Conservation (phyloP, 2,888 invertebrate species). For the Coleophora deauratella region DNA sequence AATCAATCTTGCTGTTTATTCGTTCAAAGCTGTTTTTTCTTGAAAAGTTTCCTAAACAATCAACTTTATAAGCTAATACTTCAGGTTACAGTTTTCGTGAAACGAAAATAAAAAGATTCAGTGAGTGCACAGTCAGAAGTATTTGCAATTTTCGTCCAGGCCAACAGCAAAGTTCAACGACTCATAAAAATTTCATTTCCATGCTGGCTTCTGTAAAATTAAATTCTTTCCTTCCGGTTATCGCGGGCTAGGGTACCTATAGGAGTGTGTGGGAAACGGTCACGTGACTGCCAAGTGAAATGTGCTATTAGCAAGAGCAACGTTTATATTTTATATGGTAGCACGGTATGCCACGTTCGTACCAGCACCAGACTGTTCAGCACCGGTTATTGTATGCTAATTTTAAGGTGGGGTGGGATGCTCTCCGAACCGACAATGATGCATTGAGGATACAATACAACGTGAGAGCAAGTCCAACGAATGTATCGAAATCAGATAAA, state of each 20-base stretch:
- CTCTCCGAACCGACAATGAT: conserved; percentile 35
- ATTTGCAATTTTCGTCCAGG: neutral
- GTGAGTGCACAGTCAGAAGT: too few relatives aligned
- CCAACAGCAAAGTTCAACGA: neutral
- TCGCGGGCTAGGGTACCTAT: conserved; percentile 18
- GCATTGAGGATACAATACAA: neutral
- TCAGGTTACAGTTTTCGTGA: too few relatives aligned
- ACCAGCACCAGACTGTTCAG: conserved; percentile 29
- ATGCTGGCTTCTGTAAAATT: conserved; percentile 24
- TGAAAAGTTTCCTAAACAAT: too few relatives aligned
- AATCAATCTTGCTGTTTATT: too few relatives aligned
- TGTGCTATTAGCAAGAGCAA: conserved; percentile 19
- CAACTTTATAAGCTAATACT: too few relatives aligned
- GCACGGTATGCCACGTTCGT: conserved; percentile 31
- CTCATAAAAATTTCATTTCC: conserved; percentile 20
- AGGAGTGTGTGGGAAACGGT: conserved; percentile 39
- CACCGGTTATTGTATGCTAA: conserved; percentile 68
- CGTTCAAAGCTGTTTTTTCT: too few relatives aligned
- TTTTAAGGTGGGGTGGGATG: conserved; percentile 37
- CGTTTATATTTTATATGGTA: neutral
- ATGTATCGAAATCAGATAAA: too few relatives aligned
- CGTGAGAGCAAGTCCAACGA: too few relatives aligned
- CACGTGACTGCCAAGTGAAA: conserved; percentile 48
- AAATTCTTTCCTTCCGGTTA: conserved; percentile 35
- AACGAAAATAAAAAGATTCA: too few relatives aligned